Evolutionary conservation across 1,140 invertebrate genomes (phyloP), one percentile per base, ranked within the genome.

Genomic region (Drosophila funebris): DNA sequence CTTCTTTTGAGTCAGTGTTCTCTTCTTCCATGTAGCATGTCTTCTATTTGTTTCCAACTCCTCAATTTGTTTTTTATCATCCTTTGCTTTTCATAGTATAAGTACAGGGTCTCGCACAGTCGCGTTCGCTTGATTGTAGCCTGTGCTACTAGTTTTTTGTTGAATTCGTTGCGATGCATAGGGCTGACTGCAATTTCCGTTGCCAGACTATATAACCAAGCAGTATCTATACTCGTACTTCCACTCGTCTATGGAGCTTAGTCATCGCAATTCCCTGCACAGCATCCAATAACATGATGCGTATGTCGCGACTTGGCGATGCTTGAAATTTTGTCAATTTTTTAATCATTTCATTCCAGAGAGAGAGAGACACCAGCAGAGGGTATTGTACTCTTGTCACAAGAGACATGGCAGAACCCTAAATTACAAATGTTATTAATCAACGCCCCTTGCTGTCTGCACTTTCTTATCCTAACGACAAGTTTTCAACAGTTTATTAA

Each of bases 131-230:
- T n/a, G n/a, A n/a, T n/a, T n/a, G n/a, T n/a, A n/a, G n/a, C n/a
- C n/a, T n/a, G n/a, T n/a, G n/a, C n/a, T n/a, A n/a, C n/a, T 24
- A 3, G 9, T 1, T 18, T 16, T 57, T 9, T 13, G 7, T 46
- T 20, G 18, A 2, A 48, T 24, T 24, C 22, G 22, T 24, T 24
- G 22, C 22, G 2, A 24, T 24, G 22, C 22, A 4, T 24, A 24
- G 22, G 2, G 22, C 22, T 3, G 22, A 50, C 22, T 50, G 54
- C 54, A 58, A 67, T 50, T 50, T 67, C 64, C 64, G 54, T 20
- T 36, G 14, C 9, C 24, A 52, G 46, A 52, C 27, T 39, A 24
- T 11, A 14, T 39, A 18, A 27, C 24, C 43, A 9, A 22, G 7
- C 31, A 31, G 14, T 36, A 60, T 46, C 20, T 16, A 3, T n/a